phyloP scores from a whole-genome alignment of 2,888 invertebrate genomes.

The Eupithecia vulgata region DNA sequence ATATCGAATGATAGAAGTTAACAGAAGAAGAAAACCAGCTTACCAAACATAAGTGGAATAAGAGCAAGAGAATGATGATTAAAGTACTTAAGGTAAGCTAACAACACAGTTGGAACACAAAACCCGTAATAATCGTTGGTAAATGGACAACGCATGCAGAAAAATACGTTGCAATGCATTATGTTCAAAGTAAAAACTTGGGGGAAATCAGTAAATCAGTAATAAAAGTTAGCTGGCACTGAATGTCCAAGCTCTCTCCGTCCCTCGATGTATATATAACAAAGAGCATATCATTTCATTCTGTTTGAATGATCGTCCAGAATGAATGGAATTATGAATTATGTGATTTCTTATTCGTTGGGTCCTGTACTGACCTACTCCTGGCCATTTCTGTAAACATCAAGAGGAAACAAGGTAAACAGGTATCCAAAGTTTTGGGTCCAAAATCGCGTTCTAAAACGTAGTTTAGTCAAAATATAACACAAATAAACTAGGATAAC shows the following conservation, averaged over 20 bases:
- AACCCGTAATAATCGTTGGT: too few relatives aligned
- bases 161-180: too few relatives aligned
- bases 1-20: too few relatives aligned
- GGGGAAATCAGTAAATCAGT: slow-evolving; percentile 28
- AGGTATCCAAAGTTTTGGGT: neutral
- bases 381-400: neutral
- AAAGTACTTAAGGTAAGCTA: too few relatives aligned
- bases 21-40: too few relatives aligned
- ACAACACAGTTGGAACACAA: too few relatives aligned
- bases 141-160: neutral
- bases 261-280: slow-evolving; percentile 16
- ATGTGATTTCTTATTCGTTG: neutral
- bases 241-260: slow-evolving; percentile 33
- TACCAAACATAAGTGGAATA: too few relatives aligned
- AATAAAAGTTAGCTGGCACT: slow-evolving; percentile 42
- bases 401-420: neutral
- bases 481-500: too few relatives aligned
- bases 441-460: neutral
- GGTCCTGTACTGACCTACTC: neutral
- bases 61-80: too few relatives aligned
- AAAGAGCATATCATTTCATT: neutral
- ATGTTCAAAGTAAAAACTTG: slow-evolving; percentile 14
- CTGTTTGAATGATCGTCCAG: neutral
- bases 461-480: too few relatives aligned
- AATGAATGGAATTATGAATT: too few relatives aligned